Base-by-base conservation (phyloP, 1,140 invertebrate species). In the Mizuhopecten yessoensis region DNA sequence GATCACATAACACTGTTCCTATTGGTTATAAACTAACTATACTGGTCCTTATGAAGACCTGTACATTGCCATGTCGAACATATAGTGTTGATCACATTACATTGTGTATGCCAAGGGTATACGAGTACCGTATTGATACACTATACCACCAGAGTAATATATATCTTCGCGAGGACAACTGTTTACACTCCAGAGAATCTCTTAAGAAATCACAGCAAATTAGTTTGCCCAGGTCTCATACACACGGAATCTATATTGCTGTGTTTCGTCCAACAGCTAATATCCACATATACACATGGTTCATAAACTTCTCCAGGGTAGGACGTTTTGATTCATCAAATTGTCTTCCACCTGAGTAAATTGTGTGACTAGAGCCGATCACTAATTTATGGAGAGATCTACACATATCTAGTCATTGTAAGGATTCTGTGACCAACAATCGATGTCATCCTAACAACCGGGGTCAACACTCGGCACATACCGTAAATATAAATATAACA, bases 311-410 rank as follows among this genome's bases (percentile, higher is more conserved):
- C 57, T 75, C 57, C 57, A 29, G 57, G 57, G 57, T 29, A 75
- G 57, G 23, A 75, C 57, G 29, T 75, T 75, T 75, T 75, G 57
- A 75, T 75, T 75, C 57, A 29, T 75, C n/a, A 75, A 75, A n/a
- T 75, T 29, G n/a, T 75, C 57, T n/a, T 75, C 57, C 57, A n/a
- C 57, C 23, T 75, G 57, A 5, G 5, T 45, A 15, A 17, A 45
- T n/a, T 9, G n/a, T 3, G n/a, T 29, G 23, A 75, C 57, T 75
- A 5, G 20, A 45, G 23, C 17, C n/a, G n/a, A n/a, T 75, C 0
- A n/a, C 57, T n/a, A 75, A 29, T 49, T 17, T 49, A 15, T 7
- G 9, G n/a, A 75, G 23, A n/a, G 57, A 75, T 75, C 57, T 75
- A 29, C 29, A 29, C 23, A 75, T 75, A 75, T 29, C 57, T n/a